A percentile compares a stretch with the other conserved stretches of the same genome.
These are phyloP conservation scores for Pecten maximus DNA, from an alignment of 2,888 invertebrate genomes.

Conservation along the genomic window DNA sequence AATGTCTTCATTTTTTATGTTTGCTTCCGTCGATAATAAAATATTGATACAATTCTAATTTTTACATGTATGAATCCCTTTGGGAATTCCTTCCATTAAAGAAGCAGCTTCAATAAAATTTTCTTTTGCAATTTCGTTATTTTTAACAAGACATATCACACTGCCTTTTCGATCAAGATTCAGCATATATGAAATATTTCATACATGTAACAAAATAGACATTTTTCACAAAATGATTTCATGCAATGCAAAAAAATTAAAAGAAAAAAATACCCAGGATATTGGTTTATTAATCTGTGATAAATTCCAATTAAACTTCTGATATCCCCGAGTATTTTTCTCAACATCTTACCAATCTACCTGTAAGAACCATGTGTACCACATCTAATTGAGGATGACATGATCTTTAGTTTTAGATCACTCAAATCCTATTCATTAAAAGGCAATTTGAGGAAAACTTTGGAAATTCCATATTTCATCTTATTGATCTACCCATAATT, in stretches of 20 bases:
- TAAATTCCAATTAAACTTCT: too few relatives aligned
- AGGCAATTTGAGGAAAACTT: too few relatives aligned
- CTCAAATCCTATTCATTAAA: too few relatives aligned
- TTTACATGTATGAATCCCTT: background rate
- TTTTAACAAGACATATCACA: background rate
- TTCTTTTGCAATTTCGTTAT: background rate
- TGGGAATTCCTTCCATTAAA: background rate
- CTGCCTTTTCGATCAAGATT: too few relatives aligned
- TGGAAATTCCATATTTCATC: too few relatives aligned
- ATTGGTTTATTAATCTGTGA: too few relatives aligned
- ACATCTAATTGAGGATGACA: too few relatives aligned
- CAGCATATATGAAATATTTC: background rate
- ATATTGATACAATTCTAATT: slow-evolving; percentile 11
- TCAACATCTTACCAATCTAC: too few relatives aligned
- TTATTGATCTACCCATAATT: too few relatives aligned
- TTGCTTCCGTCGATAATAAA: background rate
- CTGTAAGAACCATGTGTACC: too few relatives aligned
- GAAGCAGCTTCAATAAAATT: background rate
- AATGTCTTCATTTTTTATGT: background rate
- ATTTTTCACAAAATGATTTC: background rate
- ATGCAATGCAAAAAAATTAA: background rate
- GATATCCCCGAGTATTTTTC: too few relatives aligned
- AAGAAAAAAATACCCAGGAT: background rate
- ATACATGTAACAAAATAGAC: background rate
- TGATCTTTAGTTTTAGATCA: too few relatives aligned